Evolutionary conservation across 2,888 invertebrate species (phyloP).

Genomic region (Fragum whitleyi): DNA sequence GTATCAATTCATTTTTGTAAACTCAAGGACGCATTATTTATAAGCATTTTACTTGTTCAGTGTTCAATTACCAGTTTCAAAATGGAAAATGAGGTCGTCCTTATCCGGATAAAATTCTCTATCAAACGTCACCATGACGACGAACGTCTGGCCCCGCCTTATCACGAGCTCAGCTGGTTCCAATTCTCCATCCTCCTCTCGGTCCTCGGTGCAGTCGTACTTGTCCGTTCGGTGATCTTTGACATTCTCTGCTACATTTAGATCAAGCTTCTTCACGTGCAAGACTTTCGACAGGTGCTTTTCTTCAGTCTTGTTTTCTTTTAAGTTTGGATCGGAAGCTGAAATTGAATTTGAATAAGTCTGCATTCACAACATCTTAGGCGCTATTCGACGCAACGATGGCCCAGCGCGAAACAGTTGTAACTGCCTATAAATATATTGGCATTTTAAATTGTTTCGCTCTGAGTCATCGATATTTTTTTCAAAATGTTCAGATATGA

Average conservation of each 20-base stretch:
- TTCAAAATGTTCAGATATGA: too few species aligned
- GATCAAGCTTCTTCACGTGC: conserved; percentile 34
- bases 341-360: too few species aligned
- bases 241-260: conserved; percentile 37
- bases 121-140: conserved; percentile 59
- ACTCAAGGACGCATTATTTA: too few species aligned
- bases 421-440: too few species aligned
- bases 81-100: conserved; percentile 60
- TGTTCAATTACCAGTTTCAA: conserved; percentile 67
- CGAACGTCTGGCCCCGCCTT: conserved; percentile 68
- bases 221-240: conserved; percentile 42
- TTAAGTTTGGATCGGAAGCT: background rate
- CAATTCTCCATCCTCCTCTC: conserved; percentile 19
- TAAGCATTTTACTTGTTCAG: too few species aligned
- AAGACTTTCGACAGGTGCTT: conserved; percentile 25
- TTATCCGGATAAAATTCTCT: conserved; percentile 45
- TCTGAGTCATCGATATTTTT: too few species aligned
- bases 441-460: too few species aligned
- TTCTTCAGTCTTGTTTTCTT: background rate
- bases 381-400: too few species aligned
- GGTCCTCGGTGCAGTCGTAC: conserved; percentile 35
- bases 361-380: too few species aligned
- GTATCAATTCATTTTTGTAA: too few species aligned
- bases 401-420: too few species aligned
- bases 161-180: conserved; percentile 86